phyloP scores from a whole-genome alignment of 2,888 invertebrate genomes.

The Epinotia brunnichana region DNA sequence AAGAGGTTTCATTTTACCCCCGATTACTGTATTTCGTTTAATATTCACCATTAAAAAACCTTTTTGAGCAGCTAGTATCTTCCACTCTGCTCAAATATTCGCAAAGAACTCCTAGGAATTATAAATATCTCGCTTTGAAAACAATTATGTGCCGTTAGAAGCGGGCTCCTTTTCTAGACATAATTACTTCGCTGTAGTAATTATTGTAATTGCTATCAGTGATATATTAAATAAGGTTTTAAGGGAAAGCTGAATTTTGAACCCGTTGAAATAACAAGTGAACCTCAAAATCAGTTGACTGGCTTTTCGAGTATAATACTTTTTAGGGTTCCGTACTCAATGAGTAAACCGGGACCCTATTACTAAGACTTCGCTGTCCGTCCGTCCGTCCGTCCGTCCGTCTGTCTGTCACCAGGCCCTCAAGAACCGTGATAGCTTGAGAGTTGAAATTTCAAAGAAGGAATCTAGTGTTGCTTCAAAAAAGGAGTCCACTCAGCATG shows the following conservation, averaged over 20 bases:
- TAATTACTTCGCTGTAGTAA: constrained; percentile 77
- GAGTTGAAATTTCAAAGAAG: no score
- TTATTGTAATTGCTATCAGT: constrained; percentile 79
- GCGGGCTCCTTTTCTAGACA: constrained; percentile 66
- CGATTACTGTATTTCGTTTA: constrained; percentile 12
- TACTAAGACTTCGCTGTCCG: no score
- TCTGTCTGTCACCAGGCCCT: no score
- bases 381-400: no score
- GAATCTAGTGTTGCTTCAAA: no score
- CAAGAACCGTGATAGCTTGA: no score
- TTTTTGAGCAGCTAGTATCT: constrained; percentile 35
- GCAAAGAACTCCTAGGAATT: constrained; percentile 59
- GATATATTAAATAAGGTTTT: constrained; percentile 74
- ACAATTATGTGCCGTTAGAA: constrained; percentile 74
- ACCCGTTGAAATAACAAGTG: not conserved
- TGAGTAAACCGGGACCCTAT: no score
- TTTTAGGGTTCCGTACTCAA: no score
- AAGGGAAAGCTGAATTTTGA: constrained; percentile 52
- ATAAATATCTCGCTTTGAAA: constrained; percentile 73
- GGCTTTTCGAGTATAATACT: no score
- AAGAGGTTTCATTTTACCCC: not conserved
- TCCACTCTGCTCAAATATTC: constrained; percentile 46
- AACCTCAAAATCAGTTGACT: no score
- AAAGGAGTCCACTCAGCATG: no score
- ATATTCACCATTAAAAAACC: constrained; percentile 33